A percentile compares a stretch with the other conserved stretches of the same genome.
Evolutionary conservation across 2,797 vertebrate species (phyloP).

Genomic region (Schizothorax lantsangensis): DNA sequence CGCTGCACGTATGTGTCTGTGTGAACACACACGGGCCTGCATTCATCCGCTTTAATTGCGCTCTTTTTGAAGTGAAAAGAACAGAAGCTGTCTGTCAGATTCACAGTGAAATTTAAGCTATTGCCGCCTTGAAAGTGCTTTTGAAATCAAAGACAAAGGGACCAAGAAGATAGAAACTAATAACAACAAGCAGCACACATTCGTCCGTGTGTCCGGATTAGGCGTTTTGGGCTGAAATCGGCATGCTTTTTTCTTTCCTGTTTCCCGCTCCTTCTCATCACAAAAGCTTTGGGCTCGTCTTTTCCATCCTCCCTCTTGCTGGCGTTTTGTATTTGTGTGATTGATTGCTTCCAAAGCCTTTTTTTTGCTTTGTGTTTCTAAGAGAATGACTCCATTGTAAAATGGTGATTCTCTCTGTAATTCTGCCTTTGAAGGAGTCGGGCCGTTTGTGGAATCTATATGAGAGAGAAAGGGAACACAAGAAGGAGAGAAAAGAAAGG

Average conservation of each 20-base stretch:
- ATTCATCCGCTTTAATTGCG: constrained; percentile 63
- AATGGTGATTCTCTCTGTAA: constrained; percentile 55
- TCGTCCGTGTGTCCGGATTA: constrained; percentile 59
- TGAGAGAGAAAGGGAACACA: constrained; percentile 14
- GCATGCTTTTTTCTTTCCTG: constrained; percentile 41
- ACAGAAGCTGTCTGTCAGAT: constrained; percentile 55
- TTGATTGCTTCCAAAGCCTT: constrained; percentile 65
- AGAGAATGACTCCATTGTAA: constrained; percentile 65
- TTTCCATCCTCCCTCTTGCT: constrained; percentile 53
- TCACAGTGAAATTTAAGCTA: constrained; percentile 66
- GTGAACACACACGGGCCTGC: constrained; percentile 31
- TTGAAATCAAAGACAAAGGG: constrained; percentile 69
- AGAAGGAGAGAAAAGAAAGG: constrained; percentile 16
- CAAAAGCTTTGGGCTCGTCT: constrained; percentile 59
- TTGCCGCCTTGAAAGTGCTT: constrained; percentile 69
- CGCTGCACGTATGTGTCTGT: constrained; percentile 33
- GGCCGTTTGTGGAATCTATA: constrained; percentile 47
- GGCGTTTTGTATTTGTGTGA: constrained; percentile 63
- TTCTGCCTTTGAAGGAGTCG: constrained; percentile 47
- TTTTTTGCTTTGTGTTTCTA: constrained; percentile 63
- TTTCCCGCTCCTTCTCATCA: constrained; percentile 51
- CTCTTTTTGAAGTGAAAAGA: constrained; percentile 60
- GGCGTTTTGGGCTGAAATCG: constrained; percentile 56
- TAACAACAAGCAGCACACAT: constrained; percentile 61
- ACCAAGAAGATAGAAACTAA: constrained; percentile 62